phyloP scores from a whole-genome alignment of 2,113 vertebrate genomes.

The Phyllostomus hastatus region DNA sequence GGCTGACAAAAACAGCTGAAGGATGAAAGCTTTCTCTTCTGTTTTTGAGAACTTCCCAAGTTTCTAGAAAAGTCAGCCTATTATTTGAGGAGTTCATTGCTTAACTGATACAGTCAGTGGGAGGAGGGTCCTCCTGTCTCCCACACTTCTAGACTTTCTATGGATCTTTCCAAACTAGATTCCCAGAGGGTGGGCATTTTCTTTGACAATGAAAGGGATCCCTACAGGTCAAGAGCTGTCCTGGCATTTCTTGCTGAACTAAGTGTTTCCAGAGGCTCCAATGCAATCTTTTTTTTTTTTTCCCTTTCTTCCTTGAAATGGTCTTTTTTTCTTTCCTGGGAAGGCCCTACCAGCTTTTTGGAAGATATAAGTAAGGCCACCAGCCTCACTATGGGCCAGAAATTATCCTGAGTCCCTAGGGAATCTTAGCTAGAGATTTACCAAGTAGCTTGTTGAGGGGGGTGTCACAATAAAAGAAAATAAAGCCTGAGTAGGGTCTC shows the following conservation, averaged over 20 bases:
- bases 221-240: not conserved
- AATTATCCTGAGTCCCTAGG: not conserved
- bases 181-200: not conserved
- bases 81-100: not conserved
- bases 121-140: no score
- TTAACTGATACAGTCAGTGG: not conserved
- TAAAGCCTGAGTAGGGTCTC: not conserved
- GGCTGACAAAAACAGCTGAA: not conserved
- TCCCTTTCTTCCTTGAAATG: not conserved
- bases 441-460: not conserved
- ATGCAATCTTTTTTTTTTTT: not conserved
- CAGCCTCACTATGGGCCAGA: not conserved
- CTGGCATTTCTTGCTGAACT: not conserved
- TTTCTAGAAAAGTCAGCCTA: not conserved
- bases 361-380: not conserved
- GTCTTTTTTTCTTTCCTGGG: not conserved
- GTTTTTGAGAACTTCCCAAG: not conserved
- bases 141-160: not conserved
- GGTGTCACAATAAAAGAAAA: not conserved
- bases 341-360: not conserved
- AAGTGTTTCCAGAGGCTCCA: not conserved
- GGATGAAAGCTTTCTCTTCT: not conserved
- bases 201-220: not conserved
- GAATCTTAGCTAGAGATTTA: constrained; percentile 32
- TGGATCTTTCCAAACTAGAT: not conserved